Percentiles rank a stretch among this genome's conserved stretches.
phyloP scores from a whole-genome alignment of 2,113 vertebrate genomes.

The Phainopepla nitens region DNA sequence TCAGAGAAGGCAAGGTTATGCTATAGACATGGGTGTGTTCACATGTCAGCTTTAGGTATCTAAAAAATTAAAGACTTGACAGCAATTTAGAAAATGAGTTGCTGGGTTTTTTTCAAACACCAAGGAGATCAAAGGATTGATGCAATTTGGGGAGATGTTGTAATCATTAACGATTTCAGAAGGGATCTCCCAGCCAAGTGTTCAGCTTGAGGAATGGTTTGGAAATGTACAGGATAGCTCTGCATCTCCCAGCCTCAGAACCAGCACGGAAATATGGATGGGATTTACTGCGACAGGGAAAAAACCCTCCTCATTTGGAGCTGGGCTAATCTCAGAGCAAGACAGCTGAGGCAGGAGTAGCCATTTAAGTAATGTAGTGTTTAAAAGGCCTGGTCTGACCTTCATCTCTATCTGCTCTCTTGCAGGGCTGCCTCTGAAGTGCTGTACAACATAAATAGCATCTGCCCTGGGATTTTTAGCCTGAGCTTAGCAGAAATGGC shows the following conservation, averaged over 20 bases:
- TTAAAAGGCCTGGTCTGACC: slow-evolving; percentile 56
- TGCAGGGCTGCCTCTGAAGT: slow-evolving; percentile 31
- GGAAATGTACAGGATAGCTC: not conserved
- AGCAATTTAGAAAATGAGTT: slow-evolving; percentile 37
- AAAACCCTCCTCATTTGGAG: not conserved
- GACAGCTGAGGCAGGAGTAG: slow-evolving; percentile 64
- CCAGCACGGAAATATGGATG: not conserved
- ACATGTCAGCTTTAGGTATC: not conserved
- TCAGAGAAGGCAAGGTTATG: not conserved
- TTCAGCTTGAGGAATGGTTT: not conserved
- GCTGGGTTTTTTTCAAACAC: not conserved
- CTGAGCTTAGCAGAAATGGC: slow-evolving; percentile 48
- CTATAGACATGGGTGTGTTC: slow-evolving; percentile 26
- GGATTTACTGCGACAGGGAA: not conserved
- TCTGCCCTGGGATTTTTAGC: slow-evolving; percentile 50
- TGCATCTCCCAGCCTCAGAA: not conserved
- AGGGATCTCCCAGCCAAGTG: not conserved
- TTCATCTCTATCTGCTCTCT: slow-evolving; percentile 53
- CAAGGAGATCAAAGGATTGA: not conserved
- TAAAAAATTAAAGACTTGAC: slow-evolving; percentile 30
- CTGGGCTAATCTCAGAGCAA: slow-evolving; percentile 46
- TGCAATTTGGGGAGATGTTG: not conserved
- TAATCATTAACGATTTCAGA: slow-evolving; percentile 4
- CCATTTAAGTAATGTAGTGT: slow-evolving; percentile 53
- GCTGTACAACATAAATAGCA: slow-evolving; percentile 42